Conservation (phyloP, 2,113 vertebrate genomes). For the Nothocercus julius region DNA sequence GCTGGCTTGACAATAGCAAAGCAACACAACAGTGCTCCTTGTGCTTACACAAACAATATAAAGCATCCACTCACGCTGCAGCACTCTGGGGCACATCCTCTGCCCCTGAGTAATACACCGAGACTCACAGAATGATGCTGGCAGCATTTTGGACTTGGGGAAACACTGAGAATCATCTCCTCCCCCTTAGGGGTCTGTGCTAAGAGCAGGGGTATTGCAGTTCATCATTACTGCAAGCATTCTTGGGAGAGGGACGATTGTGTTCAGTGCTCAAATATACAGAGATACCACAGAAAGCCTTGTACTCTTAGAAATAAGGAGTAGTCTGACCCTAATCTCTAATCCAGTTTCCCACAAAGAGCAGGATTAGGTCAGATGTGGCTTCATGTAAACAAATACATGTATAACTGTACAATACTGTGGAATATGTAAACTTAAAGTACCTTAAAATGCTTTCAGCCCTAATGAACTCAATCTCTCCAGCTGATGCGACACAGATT, state of each 20-base stretch:
- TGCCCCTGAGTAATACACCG: not conserved
- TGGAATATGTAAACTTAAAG: not conserved
- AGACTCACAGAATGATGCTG: not conserved
- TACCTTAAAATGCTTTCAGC: not conserved
- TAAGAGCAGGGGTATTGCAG: not conserved
- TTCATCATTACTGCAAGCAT: not conserved
- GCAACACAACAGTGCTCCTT: not conserved
- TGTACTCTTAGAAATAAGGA: not conserved
- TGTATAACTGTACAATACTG: not conserved
- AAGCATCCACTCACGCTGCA: not conserved
- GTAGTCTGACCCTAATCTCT: not conserved
- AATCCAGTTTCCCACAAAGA: not conserved
- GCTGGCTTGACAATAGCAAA: not conserved
- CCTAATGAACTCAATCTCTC: not conserved
- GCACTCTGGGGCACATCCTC: no score
- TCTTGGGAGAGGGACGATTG: not conserved
- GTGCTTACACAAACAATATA: not conserved
- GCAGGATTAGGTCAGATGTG: not conserved
- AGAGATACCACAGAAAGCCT: not conserved
- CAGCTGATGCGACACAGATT: not conserved
- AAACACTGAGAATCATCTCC: not conserved
- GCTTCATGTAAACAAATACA: not conserved
- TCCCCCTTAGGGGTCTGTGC: not conserved
- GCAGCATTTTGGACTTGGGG: not conserved
- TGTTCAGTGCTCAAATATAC: not conserved